These are phyloP conservation scores for Drosophila mayaguana DNA, from an alignment of 2,888 invertebrate genomes.

Conservation along the genomic window DNA sequence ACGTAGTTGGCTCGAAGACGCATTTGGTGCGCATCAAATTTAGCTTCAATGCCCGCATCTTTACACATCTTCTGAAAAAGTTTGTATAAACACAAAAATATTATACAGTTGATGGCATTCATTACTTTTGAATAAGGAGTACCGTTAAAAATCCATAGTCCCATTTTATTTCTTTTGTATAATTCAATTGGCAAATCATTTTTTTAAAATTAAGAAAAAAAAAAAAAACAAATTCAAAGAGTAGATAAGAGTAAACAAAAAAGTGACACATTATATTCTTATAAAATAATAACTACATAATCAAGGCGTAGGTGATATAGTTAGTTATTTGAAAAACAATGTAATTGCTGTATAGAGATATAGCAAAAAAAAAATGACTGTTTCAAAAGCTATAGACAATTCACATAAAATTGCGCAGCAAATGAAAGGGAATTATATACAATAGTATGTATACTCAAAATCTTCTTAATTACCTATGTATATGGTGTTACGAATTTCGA, in stretches of 20 bases:
- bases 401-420: too few relatives aligned
- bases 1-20: slow-evolving; percentile 26
- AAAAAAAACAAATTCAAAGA: neutral
- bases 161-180: slow-evolving; percentile 24
- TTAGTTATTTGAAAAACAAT: too few relatives aligned
- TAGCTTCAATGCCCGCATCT: slow-evolving; percentile 19
- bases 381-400: too few relatives aligned
- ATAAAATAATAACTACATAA: neutral
- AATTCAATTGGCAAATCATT: slow-evolving; percentile 39
- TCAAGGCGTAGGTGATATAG: slow-evolving; percentile 10
- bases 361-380: too few relatives aligned
- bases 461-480: too few relatives aligned
- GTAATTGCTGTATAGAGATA: too few relatives aligned
- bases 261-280: neutral
- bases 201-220: neutral
- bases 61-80: slow-evolving; percentile 26
- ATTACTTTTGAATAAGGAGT: neutral
- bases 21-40: slow-evolving; percentile 16
- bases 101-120: neutral
- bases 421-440: too few relatives aligned
- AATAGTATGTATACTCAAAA: too few relatives aligned
- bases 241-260: neutral
- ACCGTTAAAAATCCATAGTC: slow-evolving; percentile 34
- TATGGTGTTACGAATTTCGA: too few relatives aligned
- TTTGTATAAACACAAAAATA: neutral